phyloP scores from a whole-genome alignment of 2,888 invertebrate species.

The Hydriomena furcata region DNA sequence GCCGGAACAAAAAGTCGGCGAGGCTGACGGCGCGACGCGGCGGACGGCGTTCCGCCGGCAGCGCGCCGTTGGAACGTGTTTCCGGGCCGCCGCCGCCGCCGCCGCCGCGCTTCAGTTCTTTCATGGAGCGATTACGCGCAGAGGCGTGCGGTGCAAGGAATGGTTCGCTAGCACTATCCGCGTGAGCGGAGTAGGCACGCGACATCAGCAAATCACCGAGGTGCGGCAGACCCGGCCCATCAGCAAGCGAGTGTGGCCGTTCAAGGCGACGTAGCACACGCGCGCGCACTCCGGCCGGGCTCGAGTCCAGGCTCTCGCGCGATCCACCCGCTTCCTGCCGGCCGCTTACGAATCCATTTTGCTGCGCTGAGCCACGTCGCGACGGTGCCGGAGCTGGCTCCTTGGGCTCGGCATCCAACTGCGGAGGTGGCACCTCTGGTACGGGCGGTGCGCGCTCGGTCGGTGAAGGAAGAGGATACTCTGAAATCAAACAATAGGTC shows the following conservation, averaged over 20 bases:
- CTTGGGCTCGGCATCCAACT: background rate
- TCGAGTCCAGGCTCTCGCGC: constrained; percentile 55
- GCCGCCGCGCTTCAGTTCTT: constrained; percentile 42
- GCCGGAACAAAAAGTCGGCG: constrained; percentile 50
- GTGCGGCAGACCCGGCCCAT: constrained; percentile 49
- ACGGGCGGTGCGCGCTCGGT: background rate
- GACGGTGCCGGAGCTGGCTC: too few relatives aligned
- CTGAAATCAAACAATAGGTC: constrained; percentile 1
- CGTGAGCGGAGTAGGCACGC: constrained; percentile 55
- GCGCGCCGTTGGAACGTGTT: constrained; percentile 44
- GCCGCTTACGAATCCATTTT: background rate
- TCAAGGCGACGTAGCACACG: constrained; percentile 56
- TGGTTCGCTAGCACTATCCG: constrained; percentile 36
- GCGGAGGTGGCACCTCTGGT: background rate
- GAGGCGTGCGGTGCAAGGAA: background rate
- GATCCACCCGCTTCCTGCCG: constrained; percentile 40
- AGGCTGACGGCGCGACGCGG: constrained; percentile 54
- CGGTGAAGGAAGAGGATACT: background rate
- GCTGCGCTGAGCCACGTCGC: too few relatives aligned
- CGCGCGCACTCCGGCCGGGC: constrained; percentile 57
- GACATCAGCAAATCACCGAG: constrained; percentile 52
- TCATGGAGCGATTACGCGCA: constrained; percentile 44
- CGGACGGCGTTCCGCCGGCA: background rate
- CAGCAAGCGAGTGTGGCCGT: constrained; percentile 65
- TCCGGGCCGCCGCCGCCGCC: constrained; percentile 44